Percentiles rank a stretch among this genome's conserved stretches.
phyloP scores from a whole-genome alignment of 23 tunicate genomes.

The Trididemnum clinides region DNA sequence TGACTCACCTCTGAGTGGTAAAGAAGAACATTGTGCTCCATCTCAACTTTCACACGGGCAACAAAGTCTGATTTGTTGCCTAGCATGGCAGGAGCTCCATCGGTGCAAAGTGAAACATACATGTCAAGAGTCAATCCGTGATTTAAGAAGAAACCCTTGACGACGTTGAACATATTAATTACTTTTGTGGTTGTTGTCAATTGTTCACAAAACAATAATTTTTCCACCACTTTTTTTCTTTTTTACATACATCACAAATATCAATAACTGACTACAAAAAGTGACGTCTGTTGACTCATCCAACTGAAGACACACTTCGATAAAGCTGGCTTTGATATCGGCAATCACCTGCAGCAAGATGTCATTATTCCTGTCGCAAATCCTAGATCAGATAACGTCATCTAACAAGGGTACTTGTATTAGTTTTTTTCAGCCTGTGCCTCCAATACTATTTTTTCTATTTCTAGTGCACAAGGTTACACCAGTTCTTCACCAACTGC shows the following conservation, averaged over 20 bases:
- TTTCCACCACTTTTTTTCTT: not conserved
- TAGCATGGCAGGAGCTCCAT: not conserved
- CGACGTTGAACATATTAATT: not conserved
- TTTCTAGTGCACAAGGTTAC: not conserved
- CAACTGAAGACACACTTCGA: not conserved
- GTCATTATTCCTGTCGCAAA: not conserved
- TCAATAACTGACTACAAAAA: not conserved
- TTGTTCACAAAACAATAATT: not conserved
- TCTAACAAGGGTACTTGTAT: not conserved
- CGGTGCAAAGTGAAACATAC: not conserved
- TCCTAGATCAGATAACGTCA: not conserved
- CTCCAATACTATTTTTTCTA: not conserved
- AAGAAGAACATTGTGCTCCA: slow-evolving; percentile 1
- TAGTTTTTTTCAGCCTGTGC: not conserved
- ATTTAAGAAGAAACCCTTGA: not conserved
- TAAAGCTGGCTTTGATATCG: too few relatives aligned
- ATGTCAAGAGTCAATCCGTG: not conserved
- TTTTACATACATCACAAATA: not conserved
- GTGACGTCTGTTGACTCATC: too few relatives aligned
- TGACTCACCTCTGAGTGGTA: slow-evolving; percentile 8
- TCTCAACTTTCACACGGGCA: not conserved
- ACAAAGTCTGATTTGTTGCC: not conserved
- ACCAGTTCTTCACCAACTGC: not conserved
- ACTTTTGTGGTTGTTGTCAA: not conserved
- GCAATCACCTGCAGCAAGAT: not conserved